A percentile compares a stretch with the other conserved stretches of the same genome.
Conservation (phyloP, 2,888 invertebrate genomes). For the Pyrrhosoma nymphula region DNA sequence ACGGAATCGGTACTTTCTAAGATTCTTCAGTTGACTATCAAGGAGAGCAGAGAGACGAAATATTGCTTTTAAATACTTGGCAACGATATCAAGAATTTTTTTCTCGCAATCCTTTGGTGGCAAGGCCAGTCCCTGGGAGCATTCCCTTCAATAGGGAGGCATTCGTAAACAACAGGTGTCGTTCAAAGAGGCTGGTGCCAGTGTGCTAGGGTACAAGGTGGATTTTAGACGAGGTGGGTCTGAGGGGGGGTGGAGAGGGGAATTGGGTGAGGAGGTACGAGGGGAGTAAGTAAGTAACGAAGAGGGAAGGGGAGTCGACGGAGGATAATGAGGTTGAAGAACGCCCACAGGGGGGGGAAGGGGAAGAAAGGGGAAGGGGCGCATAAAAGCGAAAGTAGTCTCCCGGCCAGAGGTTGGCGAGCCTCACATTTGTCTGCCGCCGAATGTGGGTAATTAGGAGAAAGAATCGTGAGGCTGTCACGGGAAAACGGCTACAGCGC, state of each 20-base stretch:
- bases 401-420: neutral
- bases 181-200: neutral
- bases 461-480: constrained; percentile 14
- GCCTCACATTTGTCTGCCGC: neutral
- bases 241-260: neutral
- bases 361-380: neutral
- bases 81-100: no score
- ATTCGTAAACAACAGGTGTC: constrained; percentile 10
- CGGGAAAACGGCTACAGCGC: neutral
- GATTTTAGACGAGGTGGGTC: no score
- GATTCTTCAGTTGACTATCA: no score
- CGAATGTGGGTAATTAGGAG: constrained; percentile 65
- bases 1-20: no score
- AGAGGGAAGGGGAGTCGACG: neutral
- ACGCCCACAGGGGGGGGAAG: neutral
- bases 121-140: neutral
- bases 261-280: neutral
- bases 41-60: no score
- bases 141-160: neutral
- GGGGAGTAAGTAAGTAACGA: neutral
- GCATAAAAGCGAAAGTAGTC: constrained; percentile 34
- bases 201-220: no score
- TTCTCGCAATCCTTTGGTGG: neutral
- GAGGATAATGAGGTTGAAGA: constrained; percentile 12
- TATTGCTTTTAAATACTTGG: no score